Evolutionary conservation across 2,797 vertebrate species (phyloP), one percentile per base, ranked within the genome.

Genomic region (Antennarius maculatus): DNA sequence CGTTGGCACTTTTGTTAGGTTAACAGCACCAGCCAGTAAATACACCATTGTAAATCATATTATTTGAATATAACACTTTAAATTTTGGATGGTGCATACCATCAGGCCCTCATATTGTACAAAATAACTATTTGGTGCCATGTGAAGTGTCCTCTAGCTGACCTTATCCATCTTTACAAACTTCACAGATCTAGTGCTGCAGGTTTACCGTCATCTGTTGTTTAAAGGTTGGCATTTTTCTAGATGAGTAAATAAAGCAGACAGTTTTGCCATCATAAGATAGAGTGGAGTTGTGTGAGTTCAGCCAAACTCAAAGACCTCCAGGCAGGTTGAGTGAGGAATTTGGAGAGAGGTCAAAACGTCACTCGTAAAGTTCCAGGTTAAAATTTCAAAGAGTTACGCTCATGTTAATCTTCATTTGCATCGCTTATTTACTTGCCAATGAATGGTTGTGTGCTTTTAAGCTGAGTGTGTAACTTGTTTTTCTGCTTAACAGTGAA

Each of bases 221-320:
- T 47, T 63, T 60, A 74, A 72, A 69, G 67, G 66, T 66, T 83
- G 51, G 61, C 41, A 0, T 55, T 55, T 65, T 70, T 39, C 41
- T 12, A 13, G 18, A 54, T 7, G 48, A 48, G 74, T 69, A 71
- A 79, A 76, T 57, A 69, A 27, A 43, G 69, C 43, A 15, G 39
- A 14, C 4, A 16, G 48, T 71, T 80, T 34, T 69, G 34, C 60
- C 29, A 58, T 54, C 55, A 28, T 54, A 41, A 52, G 59, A 55
- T 66, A 48, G 31, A 54, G 4, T 59, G 12, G 7, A 53, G 54
- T 18, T 63, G 71, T 59, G 39, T 42, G 48, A 69, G 86, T 88
- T 88, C 66, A 76, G 17, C 42, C 64, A 63, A 75, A 88, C 77
- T 66, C 54, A 15, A 23, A 46, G 74, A 79, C 77, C 68, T 53